Conservation (phyloP, 2,113 vertebrate genomes). For the Castor canadensis region DNA sequence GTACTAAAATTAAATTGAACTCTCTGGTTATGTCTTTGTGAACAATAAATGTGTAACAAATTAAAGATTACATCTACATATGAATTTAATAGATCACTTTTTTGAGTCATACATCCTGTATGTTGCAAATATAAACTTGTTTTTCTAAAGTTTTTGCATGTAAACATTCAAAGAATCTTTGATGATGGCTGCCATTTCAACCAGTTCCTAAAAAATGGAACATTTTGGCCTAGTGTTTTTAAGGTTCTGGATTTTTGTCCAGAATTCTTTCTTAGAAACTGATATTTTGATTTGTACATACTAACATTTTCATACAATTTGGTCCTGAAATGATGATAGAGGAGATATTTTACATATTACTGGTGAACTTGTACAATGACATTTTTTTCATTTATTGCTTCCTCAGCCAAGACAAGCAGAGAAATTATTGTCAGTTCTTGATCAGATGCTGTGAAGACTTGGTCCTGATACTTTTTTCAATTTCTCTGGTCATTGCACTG, state of each 20-base stretch:
- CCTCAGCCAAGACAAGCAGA: constrained; percentile 94
- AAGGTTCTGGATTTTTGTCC: neutral
- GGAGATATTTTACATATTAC: constrained; percentile 21
- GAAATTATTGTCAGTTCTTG: constrained; percentile 96
- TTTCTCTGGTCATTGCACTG: constrained; percentile 97
- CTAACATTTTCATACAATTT: neutral
- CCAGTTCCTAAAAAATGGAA: neutral
- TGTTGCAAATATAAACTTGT: constrained; percentile 19
- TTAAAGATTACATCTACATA: neutral
- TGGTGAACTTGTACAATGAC: constrained; percentile 66
- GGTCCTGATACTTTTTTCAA: constrained; percentile 98
- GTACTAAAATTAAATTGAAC: neutral
- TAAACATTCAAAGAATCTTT: neutral
- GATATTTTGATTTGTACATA: neutral
- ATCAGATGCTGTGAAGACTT: constrained; percentile 98
- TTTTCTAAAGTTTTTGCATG: neutral
- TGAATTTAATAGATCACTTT: neutral
- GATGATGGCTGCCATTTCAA: neutral
- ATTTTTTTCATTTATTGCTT: constrained; percentile 80
- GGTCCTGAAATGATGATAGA: constrained; percentile 32
- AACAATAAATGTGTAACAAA: neutral
- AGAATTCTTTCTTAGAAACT: neutral
- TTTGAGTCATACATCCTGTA: neutral
- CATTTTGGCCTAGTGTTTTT: neutral
- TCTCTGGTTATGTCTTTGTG: neutral